A percentile compares a stretch with the other conserved stretches of the same genome.
Evolutionary conservation across 2,888 invertebrate species (phyloP).

Genomic region (Dusona sp.): DNA sequence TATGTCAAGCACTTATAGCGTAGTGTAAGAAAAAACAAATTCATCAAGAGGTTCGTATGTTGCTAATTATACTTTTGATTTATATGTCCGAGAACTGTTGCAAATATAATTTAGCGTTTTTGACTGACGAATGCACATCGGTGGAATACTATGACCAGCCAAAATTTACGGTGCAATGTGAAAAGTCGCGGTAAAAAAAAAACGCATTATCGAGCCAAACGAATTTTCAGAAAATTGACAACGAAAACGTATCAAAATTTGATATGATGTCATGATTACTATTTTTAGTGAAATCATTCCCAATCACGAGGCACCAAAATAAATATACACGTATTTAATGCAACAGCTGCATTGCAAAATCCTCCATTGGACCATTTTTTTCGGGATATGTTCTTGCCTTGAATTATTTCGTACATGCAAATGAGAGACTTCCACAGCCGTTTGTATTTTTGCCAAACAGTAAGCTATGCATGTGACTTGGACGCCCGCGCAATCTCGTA

Average conservation of each 20-base stretch:
- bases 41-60: slow-evolving; percentile 8
- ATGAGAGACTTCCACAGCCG: slow-evolving; percentile 48
- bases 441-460: slow-evolving; percentile 73
- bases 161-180: not conserved
- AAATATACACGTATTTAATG: not conserved
- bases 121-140: not conserved
- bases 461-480: slow-evolving; percentile 55
- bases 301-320: slow-evolving; percentile 23
- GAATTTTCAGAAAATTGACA: slow-evolving; percentile 31
- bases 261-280: slow-evolving; percentile 23
- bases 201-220: slow-evolving; percentile 24
- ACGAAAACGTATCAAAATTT: slow-evolving; percentile 12
- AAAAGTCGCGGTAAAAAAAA: not conserved
- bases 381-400: slow-evolving; percentile 49
- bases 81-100: slow-evolving; percentile 25
- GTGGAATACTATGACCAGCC: slow-evolving; percentile 14
- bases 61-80: slow-evolving; percentile 31
- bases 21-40: not conserved
- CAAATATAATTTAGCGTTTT: not conserved
- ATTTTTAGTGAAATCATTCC: slow-evolving; percentile 55
- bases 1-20: not conserved
- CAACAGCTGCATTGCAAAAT: slow-evolving; percentile 31
- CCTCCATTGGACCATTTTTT: slow-evolving; percentile 30
- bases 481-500: slow-evolving; percentile 37
- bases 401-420: slow-evolving; percentile 54